A percentile compares a stretch with the other conserved stretches of the same genome.
Conservation (phyloP, 2,888 invertebrate species). For the Melinopterus prodromus region DNA sequence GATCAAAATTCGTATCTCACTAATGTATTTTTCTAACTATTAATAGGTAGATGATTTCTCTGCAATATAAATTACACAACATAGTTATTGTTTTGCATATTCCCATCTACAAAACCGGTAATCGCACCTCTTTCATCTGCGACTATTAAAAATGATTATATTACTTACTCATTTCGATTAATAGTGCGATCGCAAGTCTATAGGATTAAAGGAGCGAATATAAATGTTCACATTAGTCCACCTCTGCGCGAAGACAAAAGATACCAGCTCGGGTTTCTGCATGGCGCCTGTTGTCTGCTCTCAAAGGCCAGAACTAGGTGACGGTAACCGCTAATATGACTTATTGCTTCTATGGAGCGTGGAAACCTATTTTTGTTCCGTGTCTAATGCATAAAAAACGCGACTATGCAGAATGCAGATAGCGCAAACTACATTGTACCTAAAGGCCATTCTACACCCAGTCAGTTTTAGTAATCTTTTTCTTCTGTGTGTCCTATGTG, state of each 20-base stretch:
- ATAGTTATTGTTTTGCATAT: neutral
- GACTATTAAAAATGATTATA: neutral
- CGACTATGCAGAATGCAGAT: neutral
- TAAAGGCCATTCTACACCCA: neutral
- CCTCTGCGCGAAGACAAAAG: neutral
- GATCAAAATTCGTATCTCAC: too few species aligned
- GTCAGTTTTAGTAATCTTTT: neutral
- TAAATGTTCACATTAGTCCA: constrained; percentile 4
- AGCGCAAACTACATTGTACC: neutral
- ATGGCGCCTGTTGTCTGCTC: neutral
- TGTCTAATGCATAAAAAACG: neutral
- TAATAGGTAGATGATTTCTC: neutral
- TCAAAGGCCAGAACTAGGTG: neutral
- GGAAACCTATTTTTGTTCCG: neutral
- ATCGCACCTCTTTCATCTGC: neutral
- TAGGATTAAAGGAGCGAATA: neutral
- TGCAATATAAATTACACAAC: neutral
- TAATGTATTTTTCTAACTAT: too few species aligned
- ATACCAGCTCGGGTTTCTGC: neutral
- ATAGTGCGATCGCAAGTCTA: neutral
- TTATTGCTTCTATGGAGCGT: neutral
- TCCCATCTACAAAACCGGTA: neutral
- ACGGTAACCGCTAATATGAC: neutral
- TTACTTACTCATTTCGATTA: neutral
- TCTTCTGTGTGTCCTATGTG: neutral